Conservation (phyloP, 1,140 invertebrate genomes). For the Charaxes varanes region DNA sequence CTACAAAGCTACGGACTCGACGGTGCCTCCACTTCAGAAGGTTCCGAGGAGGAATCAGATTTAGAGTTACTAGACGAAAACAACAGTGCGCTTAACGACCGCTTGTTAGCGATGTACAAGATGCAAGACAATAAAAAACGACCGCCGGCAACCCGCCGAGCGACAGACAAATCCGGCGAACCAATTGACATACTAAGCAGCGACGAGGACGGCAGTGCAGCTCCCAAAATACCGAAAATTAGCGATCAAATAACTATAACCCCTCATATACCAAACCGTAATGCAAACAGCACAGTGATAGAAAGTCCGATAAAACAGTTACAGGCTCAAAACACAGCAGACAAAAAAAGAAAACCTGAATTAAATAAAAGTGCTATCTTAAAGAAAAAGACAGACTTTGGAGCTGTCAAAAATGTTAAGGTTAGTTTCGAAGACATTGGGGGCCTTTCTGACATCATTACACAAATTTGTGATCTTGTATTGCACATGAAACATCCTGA, state of each 20-base stretch:
- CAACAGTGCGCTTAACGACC: constrained; percentile 66
- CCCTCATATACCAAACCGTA: constrained; percentile 54
- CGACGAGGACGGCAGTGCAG: constrained; percentile 71
- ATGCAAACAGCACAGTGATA: constrained; percentile 39
- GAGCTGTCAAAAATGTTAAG: constrained; percentile 54
- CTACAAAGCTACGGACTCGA: constrained; percentile 76
- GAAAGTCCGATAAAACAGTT: constrained; percentile 33
- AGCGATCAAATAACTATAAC: constrained; percentile 69
- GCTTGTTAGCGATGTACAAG: constrained; percentile 67
- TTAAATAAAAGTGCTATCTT: constrained; percentile 34
- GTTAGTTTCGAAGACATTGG: constrained; percentile 85
- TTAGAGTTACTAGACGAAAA: constrained; percentile 72
- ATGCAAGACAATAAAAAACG: constrained; percentile 67
- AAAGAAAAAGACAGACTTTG: constrained; percentile 56
- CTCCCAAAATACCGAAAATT: constrained; percentile 64
- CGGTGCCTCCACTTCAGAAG: constrained; percentile 72
- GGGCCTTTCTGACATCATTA: constrained; percentile 81
- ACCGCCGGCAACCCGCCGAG: constrained; percentile 37
- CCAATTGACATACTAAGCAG: constrained; percentile 76
- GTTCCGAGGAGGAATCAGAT: constrained; percentile 75
- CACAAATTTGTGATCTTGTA: constrained; percentile 87
- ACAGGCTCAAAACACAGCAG: constrained; percentile 33
- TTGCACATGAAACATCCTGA: constrained; percentile 90
- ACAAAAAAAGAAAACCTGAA: constrained; percentile 54
- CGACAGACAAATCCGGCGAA: constrained; percentile 65